Base-by-base conservation (phyloP, 2,797 vertebrate species). In the Lepidocolaptes lacrymiger region DNA sequence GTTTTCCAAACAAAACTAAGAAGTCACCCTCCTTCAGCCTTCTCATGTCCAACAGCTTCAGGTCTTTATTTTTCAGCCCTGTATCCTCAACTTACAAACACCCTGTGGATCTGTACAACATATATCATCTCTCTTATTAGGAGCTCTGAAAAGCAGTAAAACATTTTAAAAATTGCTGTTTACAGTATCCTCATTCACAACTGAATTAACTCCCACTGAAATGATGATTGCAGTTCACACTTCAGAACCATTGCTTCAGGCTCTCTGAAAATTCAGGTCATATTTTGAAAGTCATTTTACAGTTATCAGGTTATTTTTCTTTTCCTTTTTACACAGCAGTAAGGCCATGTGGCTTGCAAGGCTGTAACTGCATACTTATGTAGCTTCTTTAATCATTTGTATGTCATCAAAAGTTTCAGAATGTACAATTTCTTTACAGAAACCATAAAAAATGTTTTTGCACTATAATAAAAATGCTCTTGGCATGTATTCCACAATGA, bases 221-320 rank as follows among this genome's bases (percentile, higher is more conserved):
- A 85, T 17, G 10, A 79, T 20, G 54, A 76, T 9, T 30, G 41
- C 52, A 88, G 80, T 63, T 94, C 88, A 74, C 56, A 74, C 28
- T 71, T 89, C 59, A 74, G 67, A 95, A 86, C 32, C 1, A 14
- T 5, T 56, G 67, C 68, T 94, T 77, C 66, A 67, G 84, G 88
- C 71, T 72, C 43, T 83, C 73, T 72, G 55, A 85, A 93, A 91
- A 86, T 78, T 61, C 80, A 76, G 48, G 83, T 78, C 48, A 23
- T 44, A 76, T 79, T 94, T 56, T 76, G 26, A 79, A 94, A 90
- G 86, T 36, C 28, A 48, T 88, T 95, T 85, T 84, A 75, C 13
- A 86, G 62, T 81, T 72, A 84, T 2, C 32, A 62, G 83, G 69
- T 54, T 66, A 66, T 78, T 93, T 87, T 85, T 68, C 73, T 59